Evolutionary conservation across 2,888 invertebrate species (phyloP).

Genomic region (Platycnemis pennipes): DNA sequence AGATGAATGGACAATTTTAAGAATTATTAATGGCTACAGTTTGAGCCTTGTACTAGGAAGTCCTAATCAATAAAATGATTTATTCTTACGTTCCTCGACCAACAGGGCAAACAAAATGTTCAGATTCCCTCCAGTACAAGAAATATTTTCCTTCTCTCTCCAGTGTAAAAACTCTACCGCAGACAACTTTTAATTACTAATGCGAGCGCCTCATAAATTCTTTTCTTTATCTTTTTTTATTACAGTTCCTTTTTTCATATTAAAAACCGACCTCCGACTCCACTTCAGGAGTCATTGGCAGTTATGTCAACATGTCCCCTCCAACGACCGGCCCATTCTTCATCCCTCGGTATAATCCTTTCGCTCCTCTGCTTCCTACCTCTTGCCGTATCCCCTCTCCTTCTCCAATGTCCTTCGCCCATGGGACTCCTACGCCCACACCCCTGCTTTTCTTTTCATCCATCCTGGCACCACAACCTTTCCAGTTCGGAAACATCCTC

Average conservation of each 20-base stretch:
- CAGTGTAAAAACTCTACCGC: neutral
- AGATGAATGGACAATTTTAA: too few relatives aligned
- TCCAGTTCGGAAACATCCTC: neutral
- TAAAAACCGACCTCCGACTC: neutral
- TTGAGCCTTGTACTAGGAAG: neutral
- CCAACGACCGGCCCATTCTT: slow-evolving; percentile 9
- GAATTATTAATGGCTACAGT: neutral
- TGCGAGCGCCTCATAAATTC: neutral
- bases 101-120: neutral
- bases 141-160: neutral
- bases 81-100: neutral
- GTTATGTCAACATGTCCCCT: slow-evolving; percentile 30
- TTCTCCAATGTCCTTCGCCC: neutral
- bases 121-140: neutral
- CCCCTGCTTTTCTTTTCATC: neutral
- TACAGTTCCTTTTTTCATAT: neutral
- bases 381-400: neutral
- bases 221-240: neutral
- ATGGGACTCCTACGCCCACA: neutral
- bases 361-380: neutral
- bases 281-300: slow-evolving; percentile 19
- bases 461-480: neutral
- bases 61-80: neutral
- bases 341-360: slow-evolving; percentile 1
- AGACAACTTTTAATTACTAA: neutral